Evolutionary conservation across 2,113 vertebrate genomes (phyloP).

Genomic region (Nannobrachium achirus): DNA sequence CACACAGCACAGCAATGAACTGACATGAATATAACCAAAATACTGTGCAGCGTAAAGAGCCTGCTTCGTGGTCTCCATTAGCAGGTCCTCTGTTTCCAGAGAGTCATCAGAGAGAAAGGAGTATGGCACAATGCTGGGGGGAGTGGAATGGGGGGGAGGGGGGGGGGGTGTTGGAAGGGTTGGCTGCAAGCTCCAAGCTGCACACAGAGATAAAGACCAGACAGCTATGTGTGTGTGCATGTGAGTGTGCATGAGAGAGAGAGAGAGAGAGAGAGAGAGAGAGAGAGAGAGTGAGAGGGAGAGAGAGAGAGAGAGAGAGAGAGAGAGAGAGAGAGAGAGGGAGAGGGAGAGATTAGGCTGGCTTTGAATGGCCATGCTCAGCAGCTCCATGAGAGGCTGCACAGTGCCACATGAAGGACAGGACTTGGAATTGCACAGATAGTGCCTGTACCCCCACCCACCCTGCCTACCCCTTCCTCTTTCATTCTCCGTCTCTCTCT

Average conservation of each 20-base stretch:
- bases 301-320: slow-evolving; percentile 29
- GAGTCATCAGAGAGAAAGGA: slow-evolving; percentile 67
- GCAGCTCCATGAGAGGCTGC: slow-evolving; percentile 65
- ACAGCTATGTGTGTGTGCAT: slow-evolving; percentile 36
- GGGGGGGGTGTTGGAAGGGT: slow-evolving; percentile 40
- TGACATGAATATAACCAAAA: slow-evolving; percentile 65
- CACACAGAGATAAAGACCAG: slow-evolving; percentile 79
- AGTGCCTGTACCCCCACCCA: slow-evolving; percentile 22
- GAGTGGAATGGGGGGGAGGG: slow-evolving; percentile 40
- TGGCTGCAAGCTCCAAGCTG: slow-evolving; percentile 78
- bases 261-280: neutral
- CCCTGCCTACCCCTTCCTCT: slow-evolving; percentile 4
- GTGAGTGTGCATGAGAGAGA: neutral
- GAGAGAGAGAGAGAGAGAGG: slow-evolving; percentile 35
- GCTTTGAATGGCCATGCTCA: slow-evolving; percentile 71
- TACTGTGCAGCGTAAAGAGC: slow-evolving; percentile 36
- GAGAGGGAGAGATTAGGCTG: slow-evolving; percentile 58
- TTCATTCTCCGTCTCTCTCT: slow-evolving; percentile 8
- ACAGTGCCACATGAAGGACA: slow-evolving; percentile 80
- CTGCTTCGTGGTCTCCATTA: neutral
- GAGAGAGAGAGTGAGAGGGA: neutral
- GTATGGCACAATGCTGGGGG: slow-evolving; percentile 11
- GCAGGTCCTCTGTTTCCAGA: slow-evolving; percentile 69
- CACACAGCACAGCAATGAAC: slow-evolving; percentile 60
- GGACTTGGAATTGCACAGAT: slow-evolving; percentile 71